These are phyloP conservation scores for Sinocyclocheilus grahami DNA, from an alignment of 2,113 vertebrate genomes.

Conservation along the genomic window DNA sequence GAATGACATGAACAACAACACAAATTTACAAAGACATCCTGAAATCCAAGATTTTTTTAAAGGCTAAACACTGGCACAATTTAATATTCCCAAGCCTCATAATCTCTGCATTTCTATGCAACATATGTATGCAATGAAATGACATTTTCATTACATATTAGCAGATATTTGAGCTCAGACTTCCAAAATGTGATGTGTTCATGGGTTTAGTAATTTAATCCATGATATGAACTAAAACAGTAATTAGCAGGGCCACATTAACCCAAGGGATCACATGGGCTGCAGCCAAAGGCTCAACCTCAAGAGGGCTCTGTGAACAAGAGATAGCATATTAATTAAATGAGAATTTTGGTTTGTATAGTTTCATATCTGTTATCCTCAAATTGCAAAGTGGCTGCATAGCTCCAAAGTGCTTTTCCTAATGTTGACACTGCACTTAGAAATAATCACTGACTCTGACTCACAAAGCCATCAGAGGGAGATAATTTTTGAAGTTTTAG, in stretches of 20 bases:
- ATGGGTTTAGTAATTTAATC: neutral
- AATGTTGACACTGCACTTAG: constrained; percentile 6
- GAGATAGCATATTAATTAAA: constrained; percentile 23
- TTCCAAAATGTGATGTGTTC: neutral
- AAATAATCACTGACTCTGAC: neutral
- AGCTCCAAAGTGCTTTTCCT: neutral
- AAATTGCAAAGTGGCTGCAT: constrained; percentile 17
- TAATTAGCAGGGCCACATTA: neutral
- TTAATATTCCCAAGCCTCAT: neutral
- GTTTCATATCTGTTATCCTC: neutral
- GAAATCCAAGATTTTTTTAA: neutral
- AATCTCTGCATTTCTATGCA: neutral
- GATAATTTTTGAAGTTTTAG: neutral
- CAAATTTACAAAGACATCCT: constrained; percentile 6
- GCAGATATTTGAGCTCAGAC: neutral
- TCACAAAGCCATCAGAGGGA: constrained; percentile 15
- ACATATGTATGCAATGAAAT: neutral
- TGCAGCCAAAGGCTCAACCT: neutral
- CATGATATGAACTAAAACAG: constrained; percentile 9
- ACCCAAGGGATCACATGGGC: constrained; percentile 4
- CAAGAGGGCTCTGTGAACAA: neutral
- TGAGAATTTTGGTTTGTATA: constrained; percentile 21
- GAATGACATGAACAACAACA: neutral
- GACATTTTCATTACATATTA: neutral
- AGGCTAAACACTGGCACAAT: neutral